Evolutionary conservation across 2,797 vertebrate species (phyloP), one percentile per base, ranked within the genome.

Genomic region (Apogon hyalosoma): DNA sequence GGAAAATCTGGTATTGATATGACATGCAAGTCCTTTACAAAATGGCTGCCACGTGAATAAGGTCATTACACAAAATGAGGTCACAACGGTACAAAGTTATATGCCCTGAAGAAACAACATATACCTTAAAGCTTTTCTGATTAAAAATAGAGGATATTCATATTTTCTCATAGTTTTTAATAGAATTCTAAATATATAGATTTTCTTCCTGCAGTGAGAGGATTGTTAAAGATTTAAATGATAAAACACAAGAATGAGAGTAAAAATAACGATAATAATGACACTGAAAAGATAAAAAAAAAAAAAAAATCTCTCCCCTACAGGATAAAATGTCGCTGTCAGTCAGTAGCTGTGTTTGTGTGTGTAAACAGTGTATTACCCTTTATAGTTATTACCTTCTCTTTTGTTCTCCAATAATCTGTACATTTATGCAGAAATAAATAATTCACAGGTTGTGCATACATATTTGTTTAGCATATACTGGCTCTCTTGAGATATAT

Each of bases 361-460:
- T 85, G 86, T 84, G 91, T 91, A 91, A 94, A 93, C 93, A 94
- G 92, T 94, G 89, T 88, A 87, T 91, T 87, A 87, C 80, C 88
- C 79, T 89, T 89, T 76, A 87, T 78, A 64, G 82, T 88, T 90
- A 87, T 87, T 78, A 80, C 64, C 82, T 77, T 85, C 74, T 92
- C 85, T 86, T 91, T 91, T 92, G 87, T 90, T 92, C 90, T 88
- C 85, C 81, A 43, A 77, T 84, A 86, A 82, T 82, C 87, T 93
- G 90, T 92, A 93, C 89, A 90, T 87, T 90, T 90, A 90, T 90
- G 90, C 77, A 92, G 90, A 92, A 94, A 95, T 94, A 94, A 94
- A 93, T 94, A 93, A 95, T 94, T 94, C 92, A 93, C 92, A 93
- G 88, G 87, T 82, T 93, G 91, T 93, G 90, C 92, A 92, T 87